Conservation (phyloP, 2,797 vertebrate genomes). For the Macroramphosus scolopax region DNA sequence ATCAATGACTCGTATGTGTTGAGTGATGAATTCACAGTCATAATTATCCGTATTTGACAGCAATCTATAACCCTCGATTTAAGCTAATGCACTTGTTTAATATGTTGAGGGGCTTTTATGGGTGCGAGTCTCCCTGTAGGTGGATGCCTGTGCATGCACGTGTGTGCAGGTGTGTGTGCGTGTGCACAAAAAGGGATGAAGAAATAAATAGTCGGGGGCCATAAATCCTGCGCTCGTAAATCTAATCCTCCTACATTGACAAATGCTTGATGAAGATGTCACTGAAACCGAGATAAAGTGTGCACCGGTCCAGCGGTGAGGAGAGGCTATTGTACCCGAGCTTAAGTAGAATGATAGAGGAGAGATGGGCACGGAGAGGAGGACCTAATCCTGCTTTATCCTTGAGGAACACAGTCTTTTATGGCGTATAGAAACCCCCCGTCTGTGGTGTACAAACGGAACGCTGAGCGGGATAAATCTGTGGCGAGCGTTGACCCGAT, state of each 20-base stretch:
- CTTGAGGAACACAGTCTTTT: slow-evolving; percentile 36
- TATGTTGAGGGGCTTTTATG: slow-evolving; percentile 13
- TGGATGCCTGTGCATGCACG: slow-evolving; percentile 15
- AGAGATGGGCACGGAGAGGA: slow-evolving; percentile 40
- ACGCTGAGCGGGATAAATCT: slow-evolving; percentile 29
- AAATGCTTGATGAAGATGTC: slow-evolving; percentile 83
- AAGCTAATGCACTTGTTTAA: slow-evolving; percentile 26
- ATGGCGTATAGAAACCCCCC: slow-evolving; percentile 9
- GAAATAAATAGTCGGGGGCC: slow-evolving; percentile 39
- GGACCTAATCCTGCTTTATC: slow-evolving; percentile 55
- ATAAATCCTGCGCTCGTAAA: slow-evolving; percentile 77
- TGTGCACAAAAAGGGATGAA: slow-evolving; percentile 23
- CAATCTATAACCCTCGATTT: slow-evolving; percentile 36
- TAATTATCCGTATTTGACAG: slow-evolving; percentile 58
- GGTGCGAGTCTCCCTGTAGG: slow-evolving; percentile 10
- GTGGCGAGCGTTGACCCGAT: slow-evolving; percentile 22
- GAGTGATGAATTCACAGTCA: slow-evolving; percentile 48
- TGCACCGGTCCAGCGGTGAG: slow-evolving; percentile 57
- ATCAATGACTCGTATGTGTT: slow-evolving; percentile 59
- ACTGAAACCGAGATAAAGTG: slow-evolving; percentile 78
- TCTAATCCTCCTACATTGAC: slow-evolving; percentile 76
- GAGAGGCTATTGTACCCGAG: slow-evolving; percentile 53
- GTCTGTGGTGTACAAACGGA: slow-evolving; percentile 10
- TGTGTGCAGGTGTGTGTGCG: slow-evolving; percentile 21
- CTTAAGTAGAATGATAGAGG: slow-evolving; percentile 47